Evolutionary conservation across 2,797 vertebrate species (phyloP).

Genomic region (Acipenser oxyrinchus): DNA sequence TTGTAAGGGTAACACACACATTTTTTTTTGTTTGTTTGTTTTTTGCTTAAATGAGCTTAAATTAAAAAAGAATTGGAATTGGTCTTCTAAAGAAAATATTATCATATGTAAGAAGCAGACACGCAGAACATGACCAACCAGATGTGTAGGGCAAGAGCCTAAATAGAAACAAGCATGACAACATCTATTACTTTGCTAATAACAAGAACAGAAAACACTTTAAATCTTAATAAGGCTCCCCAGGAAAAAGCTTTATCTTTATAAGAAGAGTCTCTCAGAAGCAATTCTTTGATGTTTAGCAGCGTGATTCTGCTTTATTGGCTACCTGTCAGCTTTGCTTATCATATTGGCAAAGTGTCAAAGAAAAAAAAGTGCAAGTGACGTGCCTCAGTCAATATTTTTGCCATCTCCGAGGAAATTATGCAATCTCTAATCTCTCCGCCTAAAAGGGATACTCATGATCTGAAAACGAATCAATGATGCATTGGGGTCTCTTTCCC

Average conservation of each 20-base stretch:
- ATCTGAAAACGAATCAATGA: slow-evolving; percentile 9
- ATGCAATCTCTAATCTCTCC: background rate
- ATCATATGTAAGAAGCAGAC: too few relatives aligned
- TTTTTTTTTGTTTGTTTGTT: too few relatives aligned
- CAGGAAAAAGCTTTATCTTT: background rate
- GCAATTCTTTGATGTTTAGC: background rate
- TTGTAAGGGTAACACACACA: too few relatives aligned
- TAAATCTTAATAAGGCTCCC: background rate
- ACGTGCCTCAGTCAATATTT: slow-evolving; percentile 11
- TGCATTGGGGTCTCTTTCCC: background rate
- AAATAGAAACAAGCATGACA: background rate
- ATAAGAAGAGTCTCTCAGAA: background rate
- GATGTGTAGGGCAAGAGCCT: background rate
- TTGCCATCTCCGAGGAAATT: slow-evolving; percentile 9
- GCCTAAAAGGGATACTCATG: slow-evolving; percentile 5
- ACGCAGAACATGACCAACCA: slow-evolving; percentile 1
- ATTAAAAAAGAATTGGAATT: too few relatives aligned
- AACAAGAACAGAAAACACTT: background rate
- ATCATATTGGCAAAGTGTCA: slow-evolving; percentile 14
- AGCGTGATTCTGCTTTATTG: background rate
- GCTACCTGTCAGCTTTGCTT: slow-evolving; percentile 8
- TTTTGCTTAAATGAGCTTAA: too few relatives aligned
- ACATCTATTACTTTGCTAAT: background rate
- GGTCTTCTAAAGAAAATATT: too few relatives aligned
- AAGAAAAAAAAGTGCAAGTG: slow-evolving; percentile 8